Evolutionary conservation across 2,888 invertebrate species (phyloP), one percentile per base, ranked within the genome.

Genomic region (Drosophila setosimentum): DNA sequence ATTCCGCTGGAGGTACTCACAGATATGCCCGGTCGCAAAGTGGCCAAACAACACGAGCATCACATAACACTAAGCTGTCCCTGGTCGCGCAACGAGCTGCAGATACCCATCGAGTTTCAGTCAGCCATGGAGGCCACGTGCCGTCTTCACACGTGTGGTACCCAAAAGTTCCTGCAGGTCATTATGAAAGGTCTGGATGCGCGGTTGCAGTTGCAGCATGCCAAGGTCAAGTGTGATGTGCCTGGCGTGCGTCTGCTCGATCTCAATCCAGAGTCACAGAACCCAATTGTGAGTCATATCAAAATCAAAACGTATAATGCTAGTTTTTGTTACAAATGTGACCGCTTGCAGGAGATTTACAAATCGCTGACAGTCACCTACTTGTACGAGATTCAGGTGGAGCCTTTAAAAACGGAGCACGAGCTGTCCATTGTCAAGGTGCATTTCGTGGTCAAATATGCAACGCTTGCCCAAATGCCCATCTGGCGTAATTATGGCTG

Each of bases 151-250:
- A 98, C 98, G 0, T 96, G 97, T 1, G 95, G 96, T 83, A 95
- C 95, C n/a, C 94, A 97, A 80, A 98, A 98, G 93, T 98, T 97
- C 89, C 92, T 98, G 24, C 97, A 98, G 92, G 95, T 98, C 32
- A 94, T 95, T 42, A 94, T 96, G 5, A 95, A 95, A 7, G 96
- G 96, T 30, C 93, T 94, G 2, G 92, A 94, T 71, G 91, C 94
- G n/a, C 93, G 94, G 78, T 93, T 95, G 75, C 83, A 91, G 40
- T 87, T 95, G 64, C 93, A 93, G 0, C 93, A 94, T 1, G 94
- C 95, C 1, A 92, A 92, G 82, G 92, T 95, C 65, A 94, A 95
- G 54, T 95, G 95, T 80, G 95, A 95, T 61, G 94, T 95, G 0
- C 94, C 94, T 49, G 95, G 94, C 66, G 93, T 95, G n/a, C 94